Percentiles rank a stretch among this genome's conserved stretches.
Conservation (phyloP, 2,888 invertebrate genomes). For the Leptothorax acervorum region DNA sequence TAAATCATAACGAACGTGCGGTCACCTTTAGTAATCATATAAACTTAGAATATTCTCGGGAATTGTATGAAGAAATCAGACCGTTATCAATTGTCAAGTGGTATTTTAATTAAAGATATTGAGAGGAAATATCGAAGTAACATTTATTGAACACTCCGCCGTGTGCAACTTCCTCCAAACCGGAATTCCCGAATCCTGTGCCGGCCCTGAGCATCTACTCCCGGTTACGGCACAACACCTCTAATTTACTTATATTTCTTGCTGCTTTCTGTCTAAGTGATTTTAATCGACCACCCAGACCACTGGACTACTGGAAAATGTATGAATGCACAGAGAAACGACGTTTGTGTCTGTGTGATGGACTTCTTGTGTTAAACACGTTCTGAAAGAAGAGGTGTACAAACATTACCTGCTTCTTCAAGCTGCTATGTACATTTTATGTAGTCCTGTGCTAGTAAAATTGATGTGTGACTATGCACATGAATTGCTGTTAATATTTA, state of each 20-base stretch:
- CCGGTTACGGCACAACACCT: neutral
- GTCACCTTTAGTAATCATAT: too few species aligned
- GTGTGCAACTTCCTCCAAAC: too few species aligned
- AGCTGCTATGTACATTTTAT: slow-evolving; percentile 8
- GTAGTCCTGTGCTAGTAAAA: neutral
- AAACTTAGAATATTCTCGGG: too few species aligned
- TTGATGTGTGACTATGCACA: neutral
- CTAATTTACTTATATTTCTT: slow-evolving; percentile 6
- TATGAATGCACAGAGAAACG: neutral
- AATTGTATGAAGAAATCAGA: too few species aligned
- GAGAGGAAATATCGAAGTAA: too few species aligned
- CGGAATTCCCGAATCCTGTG: too few species aligned
- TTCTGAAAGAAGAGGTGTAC: neutral
- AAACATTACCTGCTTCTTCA: slow-evolving; percentile 12
- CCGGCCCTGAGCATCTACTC: too few species aligned
- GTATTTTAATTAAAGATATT: too few species aligned
- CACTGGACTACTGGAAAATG: slow-evolving; percentile 10
- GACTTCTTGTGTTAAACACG: neutral
- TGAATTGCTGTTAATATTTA: slow-evolving; percentile 1
- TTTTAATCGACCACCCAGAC: neutral
- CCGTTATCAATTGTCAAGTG: too few species aligned
- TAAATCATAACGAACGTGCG: too few species aligned
- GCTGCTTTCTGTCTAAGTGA: slow-evolving; percentile 14
- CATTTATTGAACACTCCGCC: too few species aligned
- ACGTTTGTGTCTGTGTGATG: slow-evolving; percentile 10